Evolutionary conservation across 2,888 invertebrate genomes (phyloP).

Genomic region (Cheilosia pagana): DNA sequence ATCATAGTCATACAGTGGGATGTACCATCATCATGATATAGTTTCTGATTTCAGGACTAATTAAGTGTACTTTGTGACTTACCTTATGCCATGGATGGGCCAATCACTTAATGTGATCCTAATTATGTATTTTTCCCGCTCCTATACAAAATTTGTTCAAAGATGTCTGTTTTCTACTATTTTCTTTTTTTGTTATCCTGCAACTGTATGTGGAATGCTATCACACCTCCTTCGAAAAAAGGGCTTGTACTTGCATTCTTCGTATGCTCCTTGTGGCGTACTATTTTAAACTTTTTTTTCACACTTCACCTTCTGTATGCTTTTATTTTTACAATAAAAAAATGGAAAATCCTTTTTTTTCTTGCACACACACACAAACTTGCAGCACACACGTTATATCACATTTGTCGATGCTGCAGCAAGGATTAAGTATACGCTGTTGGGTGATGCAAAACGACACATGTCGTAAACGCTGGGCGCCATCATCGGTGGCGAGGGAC

Average conservation of each 20-base stretch:
- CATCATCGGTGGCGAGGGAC: slow-evolving; percentile 15
- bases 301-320: slow-evolving; percentile 15
- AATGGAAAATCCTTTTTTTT: slow-evolving; percentile 9
- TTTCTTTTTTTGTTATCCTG: not conserved
- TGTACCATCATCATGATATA: slow-evolving; percentile 12
- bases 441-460: slow-evolving; percentile 36
- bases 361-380: slow-evolving; percentile 48
- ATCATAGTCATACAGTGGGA: not conserved
- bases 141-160: slow-evolving; percentile 1
- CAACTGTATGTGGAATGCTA: too few species aligned
- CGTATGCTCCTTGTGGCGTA: too few species aligned
- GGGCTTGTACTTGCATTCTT: too few species aligned
- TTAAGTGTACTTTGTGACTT: slow-evolving; percentile 42
- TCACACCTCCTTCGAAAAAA: too few species aligned
- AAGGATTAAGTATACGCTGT: slow-evolving; percentile 45
- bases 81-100: slow-evolving; percentile 32
- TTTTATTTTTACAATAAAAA: slow-evolving; percentile 30
- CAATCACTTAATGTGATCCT: slow-evolving; percentile 16
- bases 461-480: slow-evolving; percentile 42
- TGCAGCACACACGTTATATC: slow-evolving; percentile 63
- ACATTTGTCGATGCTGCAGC: slow-evolving; percentile 64
- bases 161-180: not conserved
- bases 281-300: slow-evolving; percentile 14
- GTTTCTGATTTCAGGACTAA: slow-evolving; percentile 35
- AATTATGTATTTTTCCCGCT: slow-evolving; percentile 7